These are phyloP conservation scores for Ochotona princeps DNA, from an alignment of 2,113 vertebrate genomes.

Conservation along the genomic window DNA sequence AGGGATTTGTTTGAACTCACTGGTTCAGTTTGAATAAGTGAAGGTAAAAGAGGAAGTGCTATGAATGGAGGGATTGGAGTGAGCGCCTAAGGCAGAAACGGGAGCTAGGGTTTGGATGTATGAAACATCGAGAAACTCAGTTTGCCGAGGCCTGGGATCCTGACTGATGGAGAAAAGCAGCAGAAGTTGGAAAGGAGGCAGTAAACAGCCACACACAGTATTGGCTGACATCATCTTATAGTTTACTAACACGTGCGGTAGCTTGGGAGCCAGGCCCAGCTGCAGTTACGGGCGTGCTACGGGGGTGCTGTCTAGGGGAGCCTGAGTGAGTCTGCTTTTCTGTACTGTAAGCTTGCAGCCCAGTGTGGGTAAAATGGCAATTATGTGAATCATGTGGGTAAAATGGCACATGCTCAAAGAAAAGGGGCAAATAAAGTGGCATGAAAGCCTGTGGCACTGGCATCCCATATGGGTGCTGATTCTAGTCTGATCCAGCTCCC, in stretches of 20 bases:
- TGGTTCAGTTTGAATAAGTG: neutral
- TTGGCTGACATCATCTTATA: constrained; percentile 5
- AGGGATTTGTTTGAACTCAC: neutral
- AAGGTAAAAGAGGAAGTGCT: neutral
- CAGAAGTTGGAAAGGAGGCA: neutral
- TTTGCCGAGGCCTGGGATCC: neutral
- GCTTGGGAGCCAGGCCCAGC: neutral
- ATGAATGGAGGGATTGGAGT: neutral
- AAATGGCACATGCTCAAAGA: neutral
- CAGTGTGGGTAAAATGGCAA: neutral
- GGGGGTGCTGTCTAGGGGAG: neutral
- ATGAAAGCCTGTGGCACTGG: too few relatives aligned
- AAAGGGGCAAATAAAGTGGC: too few relatives aligned
- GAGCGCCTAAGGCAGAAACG: neutral
- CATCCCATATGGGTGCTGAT: too few relatives aligned
- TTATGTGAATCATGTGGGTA: neutral
- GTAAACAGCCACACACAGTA: neutral
- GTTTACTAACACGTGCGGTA: constrained; percentile 7
- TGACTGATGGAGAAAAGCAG: neutral
- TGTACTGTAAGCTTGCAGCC: neutral
- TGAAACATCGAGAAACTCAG: neutral
- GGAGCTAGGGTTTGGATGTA: neutral
- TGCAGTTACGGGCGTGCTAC: too few relatives aligned
- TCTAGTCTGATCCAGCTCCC: too few relatives aligned
- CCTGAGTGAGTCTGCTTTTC: neutral